Base-by-base conservation (phyloP, 2,113 vertebrate genomes). In the Bagarius yarrelli region DNA sequence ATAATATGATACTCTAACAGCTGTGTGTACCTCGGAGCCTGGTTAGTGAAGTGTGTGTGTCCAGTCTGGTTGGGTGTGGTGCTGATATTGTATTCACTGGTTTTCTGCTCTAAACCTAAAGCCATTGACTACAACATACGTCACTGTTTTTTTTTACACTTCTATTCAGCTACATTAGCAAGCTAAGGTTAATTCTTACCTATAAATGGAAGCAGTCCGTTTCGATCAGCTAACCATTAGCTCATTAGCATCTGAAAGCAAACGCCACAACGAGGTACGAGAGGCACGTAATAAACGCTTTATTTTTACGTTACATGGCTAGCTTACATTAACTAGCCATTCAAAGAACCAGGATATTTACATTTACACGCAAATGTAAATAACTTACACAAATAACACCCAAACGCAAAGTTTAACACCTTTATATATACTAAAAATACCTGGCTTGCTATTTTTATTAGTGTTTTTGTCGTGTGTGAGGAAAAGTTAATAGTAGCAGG, bases 21-120 rank as follows among this genome's bases (percentile, higher is more conserved):
- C 40, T 69, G 36, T 47, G 66, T 69, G 21, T 47, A 25, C 23
- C 40, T 47, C 1, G 13, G 34, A 44, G 21, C 36, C 63, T 21
- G 36, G 13, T 21, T 21, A 21, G 12, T 23, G 36, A 1, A 1
- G 67, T 71, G 44, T 71, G 25, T 71, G n/a, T 50, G 44, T 11
- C 44, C 44, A 47, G 44, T 71, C 25, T 72, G 25, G 0, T 72
- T 72, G 69, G 69, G 69, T 53, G 69, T 72, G 69, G 69, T 71
- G 18, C 69, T 30, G 69, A 30, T 71, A 27, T 71, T 52, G 47
- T 72, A 52, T 53, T 52, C 14, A 50, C 44, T 44, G 23, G 4
- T 47, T 70, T 25, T 0, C n/a, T 30, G 47, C 9, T 30, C n/a
- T 53, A 19, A 52, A 21, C 15, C 67, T 30, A 30, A n/a, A 47